phyloP scores from a whole-genome alignment of 2,113 vertebrate species.

The Salvelinus fontinalis region DNA sequence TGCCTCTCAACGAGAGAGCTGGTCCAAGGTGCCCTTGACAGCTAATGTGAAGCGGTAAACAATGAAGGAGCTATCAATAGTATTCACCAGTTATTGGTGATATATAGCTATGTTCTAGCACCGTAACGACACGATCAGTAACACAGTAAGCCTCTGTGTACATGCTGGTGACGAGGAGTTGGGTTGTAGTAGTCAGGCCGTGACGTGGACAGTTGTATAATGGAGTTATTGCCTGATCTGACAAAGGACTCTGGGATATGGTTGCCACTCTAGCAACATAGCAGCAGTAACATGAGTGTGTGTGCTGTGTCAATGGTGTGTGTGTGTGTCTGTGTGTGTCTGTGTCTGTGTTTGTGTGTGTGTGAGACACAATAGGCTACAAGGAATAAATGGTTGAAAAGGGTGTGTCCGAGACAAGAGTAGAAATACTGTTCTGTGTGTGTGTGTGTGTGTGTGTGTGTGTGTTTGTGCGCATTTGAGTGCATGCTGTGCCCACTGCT shows the following conservation, averaged over 20 bases:
- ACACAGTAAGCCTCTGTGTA: neutral
- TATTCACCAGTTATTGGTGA: conserved; percentile 5
- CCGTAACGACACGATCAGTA: neutral
- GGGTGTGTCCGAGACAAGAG: conserved; percentile 25
- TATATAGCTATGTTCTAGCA: conserved; percentile 1
- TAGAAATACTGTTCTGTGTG: neutral
- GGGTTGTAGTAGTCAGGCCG: conserved; percentile 10
- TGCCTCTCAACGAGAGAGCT: neutral
- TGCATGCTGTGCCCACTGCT: neutral
- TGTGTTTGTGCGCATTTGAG: neutral
- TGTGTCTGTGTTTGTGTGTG: conserved; percentile 8
- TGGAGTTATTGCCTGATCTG: conserved; percentile 7
- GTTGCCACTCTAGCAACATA: neutral
- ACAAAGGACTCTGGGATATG: conserved; percentile 13
- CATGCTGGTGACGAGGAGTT: neutral
- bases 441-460: neutral
- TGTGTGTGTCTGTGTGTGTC: neutral
- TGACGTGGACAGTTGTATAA: conserved; percentile 35
- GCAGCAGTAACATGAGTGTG: neutral
- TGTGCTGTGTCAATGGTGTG: conserved; percentile 1
- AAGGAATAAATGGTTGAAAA: conserved; percentile 16
- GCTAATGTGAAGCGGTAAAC: neutral
- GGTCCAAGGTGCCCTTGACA: conserved; percentile 9
- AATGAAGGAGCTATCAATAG: neutral
- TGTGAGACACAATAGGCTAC: conserved; percentile 13